Base-by-base conservation (phyloP, 2,797 vertebrate species). In the Dipus sagitta region DNA sequence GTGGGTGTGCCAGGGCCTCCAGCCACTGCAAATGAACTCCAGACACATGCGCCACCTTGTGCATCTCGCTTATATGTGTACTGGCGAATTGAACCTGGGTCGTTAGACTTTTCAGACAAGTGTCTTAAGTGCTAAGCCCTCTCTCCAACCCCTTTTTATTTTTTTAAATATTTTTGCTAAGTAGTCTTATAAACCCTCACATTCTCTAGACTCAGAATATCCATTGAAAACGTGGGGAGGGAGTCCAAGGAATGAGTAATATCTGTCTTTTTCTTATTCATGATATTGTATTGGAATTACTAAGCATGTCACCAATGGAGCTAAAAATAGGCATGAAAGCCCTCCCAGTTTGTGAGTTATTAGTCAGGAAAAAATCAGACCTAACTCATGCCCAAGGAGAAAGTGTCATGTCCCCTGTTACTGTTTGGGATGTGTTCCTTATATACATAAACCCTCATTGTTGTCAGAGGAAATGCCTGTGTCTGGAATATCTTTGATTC, bases 241-340 rank as follows among this genome's bases (percentile, higher is more conserved):
- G 3, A 77, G 21, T 54, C 34, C 60, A 26, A 26, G 15, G 12
- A 91, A 68, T 81, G 78, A 4, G 38, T 1, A 10, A 0, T 54
- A 21, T 85, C 93, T 72, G 24, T 68, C 75, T 93, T 91, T 95
- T 76, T 84, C 28, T 81, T 65, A 2, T 80, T 94, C 21, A 75
- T 92, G 83, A 21, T 21, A 75, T 13, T 78, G 13, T n/a, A 4
- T 83, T 30, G 42, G 9, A 79, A 88, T 82, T 94, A 34, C 0
- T 64, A 54, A 62, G 3, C 62, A 70, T 13, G 6, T 8, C 20
- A 0, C 88, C 85, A 93, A 0, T 17, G 34, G 80, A 83, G 0
- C 23, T 34, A 26, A 94, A 71, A 65, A 65, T 47, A n/a, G 65
- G 18, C 21, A 42, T 30, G 32, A 71, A 79, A 60, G 2, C 23